phyloP scores from a whole-genome alignment of 2,888 invertebrate genomes.

The Drosophila birchii region DNA sequence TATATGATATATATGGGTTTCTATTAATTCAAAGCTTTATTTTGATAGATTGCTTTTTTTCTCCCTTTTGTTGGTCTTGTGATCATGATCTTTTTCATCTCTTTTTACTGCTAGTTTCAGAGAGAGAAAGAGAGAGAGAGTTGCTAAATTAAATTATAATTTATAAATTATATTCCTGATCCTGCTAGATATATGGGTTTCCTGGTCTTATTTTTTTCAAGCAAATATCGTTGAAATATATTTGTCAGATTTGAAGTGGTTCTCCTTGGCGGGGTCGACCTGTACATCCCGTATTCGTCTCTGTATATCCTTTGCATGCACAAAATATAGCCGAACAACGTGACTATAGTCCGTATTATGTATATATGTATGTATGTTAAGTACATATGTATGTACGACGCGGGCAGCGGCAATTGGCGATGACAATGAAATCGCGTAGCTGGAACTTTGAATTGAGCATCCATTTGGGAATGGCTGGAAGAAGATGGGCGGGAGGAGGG shows the following conservation, averaged over 20 bases:
- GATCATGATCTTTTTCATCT: too few species aligned
- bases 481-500: background rate
- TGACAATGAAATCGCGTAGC: constrained; percentile 73
- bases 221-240: background rate
- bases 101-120: too few species aligned
- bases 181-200: too few species aligned
- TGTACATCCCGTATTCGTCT: background rate
- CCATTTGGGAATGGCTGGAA: constrained; percentile 35
- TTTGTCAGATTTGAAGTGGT: background rate
- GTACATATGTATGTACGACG: constrained; percentile 37
- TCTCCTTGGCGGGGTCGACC: background rate
- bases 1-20: too few species aligned
- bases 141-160: too few species aligned
- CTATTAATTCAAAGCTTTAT: too few species aligned
- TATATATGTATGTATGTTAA: background rate
- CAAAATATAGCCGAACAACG: constrained; percentile 76
- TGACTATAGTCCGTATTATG: constrained; percentile 48
- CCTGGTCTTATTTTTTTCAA: background rate
- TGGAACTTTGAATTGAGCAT: constrained; percentile 68
- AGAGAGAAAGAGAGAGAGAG: too few species aligned
- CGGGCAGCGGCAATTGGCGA: constrained; percentile 73
- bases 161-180: too few species aligned
- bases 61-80: too few species aligned
- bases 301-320: constrained; percentile 39
- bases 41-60: too few species aligned